phyloP scores from a whole-genome alignment of 2,113 vertebrate species.

The Syrrhaptes paradoxus region DNA sequence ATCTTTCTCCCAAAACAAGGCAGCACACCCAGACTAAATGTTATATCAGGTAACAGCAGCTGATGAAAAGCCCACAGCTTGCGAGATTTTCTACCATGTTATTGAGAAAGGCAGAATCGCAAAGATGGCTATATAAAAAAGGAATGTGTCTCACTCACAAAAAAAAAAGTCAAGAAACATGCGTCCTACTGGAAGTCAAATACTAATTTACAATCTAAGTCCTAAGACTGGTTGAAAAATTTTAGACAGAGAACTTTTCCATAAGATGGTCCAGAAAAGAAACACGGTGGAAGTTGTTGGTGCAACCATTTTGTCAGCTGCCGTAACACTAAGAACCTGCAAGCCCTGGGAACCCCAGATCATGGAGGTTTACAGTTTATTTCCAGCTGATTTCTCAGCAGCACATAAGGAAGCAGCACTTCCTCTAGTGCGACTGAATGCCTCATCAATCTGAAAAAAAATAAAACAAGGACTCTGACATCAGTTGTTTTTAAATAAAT shows the following conservation, averaged over 20 bases:
- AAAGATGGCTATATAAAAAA: background rate
- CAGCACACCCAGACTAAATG: background rate
- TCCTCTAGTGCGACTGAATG: background rate
- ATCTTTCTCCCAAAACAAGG: background rate
- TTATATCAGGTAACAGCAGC: background rate
- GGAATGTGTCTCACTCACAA: background rate
- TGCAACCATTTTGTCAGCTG: background rate
- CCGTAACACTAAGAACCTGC: background rate
- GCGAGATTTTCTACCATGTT: background rate
- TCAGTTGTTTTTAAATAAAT: background rate
- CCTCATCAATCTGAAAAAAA: background rate
- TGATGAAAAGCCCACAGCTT: background rate
- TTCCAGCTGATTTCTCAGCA: background rate
- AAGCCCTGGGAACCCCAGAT: background rate
- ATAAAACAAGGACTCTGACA: background rate
- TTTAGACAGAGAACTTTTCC: background rate
- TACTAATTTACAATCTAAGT: background rate
- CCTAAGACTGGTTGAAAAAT: background rate
- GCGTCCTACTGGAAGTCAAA: background rate
- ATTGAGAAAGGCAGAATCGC: background rate
- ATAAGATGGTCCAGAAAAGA: background rate
- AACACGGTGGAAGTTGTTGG: background rate
- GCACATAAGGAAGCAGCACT: background rate
- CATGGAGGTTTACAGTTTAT: background rate
- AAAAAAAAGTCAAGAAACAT: background rate